Base-by-base conservation (phyloP, 2,888 invertebrate genomes). In the Tricholauxania praeusta region DNA sequence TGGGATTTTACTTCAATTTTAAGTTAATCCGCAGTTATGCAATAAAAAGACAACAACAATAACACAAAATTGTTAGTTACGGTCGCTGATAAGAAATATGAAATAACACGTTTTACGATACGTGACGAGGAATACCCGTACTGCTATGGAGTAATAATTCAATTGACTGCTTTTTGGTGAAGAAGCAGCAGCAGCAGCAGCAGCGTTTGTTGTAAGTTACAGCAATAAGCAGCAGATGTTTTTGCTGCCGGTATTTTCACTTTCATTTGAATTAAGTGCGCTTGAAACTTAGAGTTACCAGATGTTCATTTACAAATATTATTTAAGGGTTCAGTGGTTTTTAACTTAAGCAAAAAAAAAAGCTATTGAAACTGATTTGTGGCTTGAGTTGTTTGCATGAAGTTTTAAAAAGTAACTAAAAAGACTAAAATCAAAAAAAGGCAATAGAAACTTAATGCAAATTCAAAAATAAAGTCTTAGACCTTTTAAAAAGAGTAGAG, bases 201-300 rank as follows among this genome's bases (percentile, higher is more conserved):
- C 19, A 19, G 62, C 28, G 28, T 28, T 28, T 28, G 28, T 28
- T 28, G 4, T 28, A 28, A 28, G 28, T 28, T 28, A 28, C 28
- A 28, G 28, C 59, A 59, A 59, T 19, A 55, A 39, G 2, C 39
- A 47, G 12, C 59, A 28, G 51, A 28, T 65, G 12, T 14, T 14
- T 22, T 64, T 64, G 77, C 77, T 75, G 75, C 75, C 73, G 76
- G 74, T 48, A 79, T 80, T 82, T 82, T 81, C 81, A 81, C 81
- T 82, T 82, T 82, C 78, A 69, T 74, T 75, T 15, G 51, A 48
- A 47, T 59, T 48, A 63, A 48, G 19, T 62, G 12, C 52, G n/a
- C 10, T 64, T 39, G 62, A 47, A 17, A 12, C 19, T 48, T 14
- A 39, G 66, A 52, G 66, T 52, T 55, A 32, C 53, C 55, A 66